Percentiles rank a stretch among this genome's conserved stretches.
phyloP scores from a whole-genome alignment of 2,888 invertebrate species.

The Lasioglossum lativentre region DNA sequence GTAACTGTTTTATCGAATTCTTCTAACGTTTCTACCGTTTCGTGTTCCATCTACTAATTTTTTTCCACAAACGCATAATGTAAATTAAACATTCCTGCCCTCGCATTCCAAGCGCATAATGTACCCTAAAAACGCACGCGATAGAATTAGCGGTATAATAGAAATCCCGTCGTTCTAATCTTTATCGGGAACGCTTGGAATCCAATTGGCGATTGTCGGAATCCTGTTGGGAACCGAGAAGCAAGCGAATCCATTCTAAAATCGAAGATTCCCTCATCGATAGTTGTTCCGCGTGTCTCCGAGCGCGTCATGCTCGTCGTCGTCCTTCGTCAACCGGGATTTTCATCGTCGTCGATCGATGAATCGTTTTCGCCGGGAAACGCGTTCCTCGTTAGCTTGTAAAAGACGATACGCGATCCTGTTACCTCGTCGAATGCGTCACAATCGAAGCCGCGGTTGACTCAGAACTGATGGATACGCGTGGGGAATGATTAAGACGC shows the following conservation, averaged over 20 bases:
- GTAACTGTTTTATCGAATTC: not conserved
- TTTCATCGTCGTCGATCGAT: constrained; percentile 4
- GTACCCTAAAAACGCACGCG: not conserved
- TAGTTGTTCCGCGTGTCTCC: not conserved
- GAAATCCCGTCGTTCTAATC: not conserved
- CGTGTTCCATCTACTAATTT: not conserved
- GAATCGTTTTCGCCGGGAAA: not conserved
- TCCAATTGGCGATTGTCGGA: not conserved
- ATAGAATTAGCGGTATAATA: not conserved
- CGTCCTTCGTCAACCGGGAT: not conserved
- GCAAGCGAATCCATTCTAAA: not conserved
- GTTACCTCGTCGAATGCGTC: not conserved
- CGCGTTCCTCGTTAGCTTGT: not conserved
- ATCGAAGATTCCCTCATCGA: constrained; percentile 4
- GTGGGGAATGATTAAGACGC: not conserved
- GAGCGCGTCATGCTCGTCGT: not conserved
- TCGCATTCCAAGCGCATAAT: not conserved
- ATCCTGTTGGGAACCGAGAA: not conserved
- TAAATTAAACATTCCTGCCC: not conserved
- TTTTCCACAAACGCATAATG: not conserved
- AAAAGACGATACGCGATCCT: not conserved
- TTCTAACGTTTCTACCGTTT: not conserved
- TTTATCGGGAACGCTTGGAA: not conserved
- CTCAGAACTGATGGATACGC: not conserved
- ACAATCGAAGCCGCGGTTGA: not conserved